Conservation (phyloP, 1,140 invertebrate genomes). For the Yoshiicerus persimilis region DNA sequence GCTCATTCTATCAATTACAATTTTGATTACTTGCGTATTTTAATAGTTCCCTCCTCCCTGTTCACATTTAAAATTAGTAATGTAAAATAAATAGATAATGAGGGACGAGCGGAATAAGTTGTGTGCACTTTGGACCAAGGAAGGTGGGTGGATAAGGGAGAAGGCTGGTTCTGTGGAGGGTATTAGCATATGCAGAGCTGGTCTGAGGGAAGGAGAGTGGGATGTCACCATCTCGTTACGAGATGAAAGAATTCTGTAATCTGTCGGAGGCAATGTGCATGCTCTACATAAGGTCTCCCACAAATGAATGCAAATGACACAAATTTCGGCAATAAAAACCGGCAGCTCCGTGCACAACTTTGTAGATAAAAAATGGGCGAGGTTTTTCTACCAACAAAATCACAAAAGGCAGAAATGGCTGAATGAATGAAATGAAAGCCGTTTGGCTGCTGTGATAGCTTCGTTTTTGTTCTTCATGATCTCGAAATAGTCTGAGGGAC, state of each 20-base stretch:
- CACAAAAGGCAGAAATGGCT: conserved; percentile 18
- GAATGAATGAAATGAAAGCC: conserved; percentile 17
- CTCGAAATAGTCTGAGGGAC: background rate
- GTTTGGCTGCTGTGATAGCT: background rate
- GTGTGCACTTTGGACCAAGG: background rate
- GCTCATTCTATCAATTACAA: too few relatives aligned
- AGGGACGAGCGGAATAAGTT: too few relatives aligned
- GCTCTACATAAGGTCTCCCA: background rate
- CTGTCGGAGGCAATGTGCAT: background rate
- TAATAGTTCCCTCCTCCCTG: too few relatives aligned
- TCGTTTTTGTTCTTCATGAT: background rate
- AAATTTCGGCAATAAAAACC: conserved; percentile 27
- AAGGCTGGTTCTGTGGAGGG: background rate
- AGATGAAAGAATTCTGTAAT: background rate
- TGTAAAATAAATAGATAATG: background rate
- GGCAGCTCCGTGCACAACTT: conserved; percentile 7
- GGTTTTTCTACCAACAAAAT: background rate
- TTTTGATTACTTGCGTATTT: too few relatives aligned
- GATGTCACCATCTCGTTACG: background rate
- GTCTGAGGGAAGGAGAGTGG: background rate
- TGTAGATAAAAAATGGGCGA: conserved; percentile 22
- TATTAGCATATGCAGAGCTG: background rate
- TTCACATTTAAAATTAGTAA: too few relatives aligned
- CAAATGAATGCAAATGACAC: conserved; percentile 30
- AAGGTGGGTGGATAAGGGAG: background rate